These are phyloP conservation scores for Leptoclinus maculatus DNA, from an alignment of 2,797 vertebrate species.

Conservation along the genomic window DNA sequence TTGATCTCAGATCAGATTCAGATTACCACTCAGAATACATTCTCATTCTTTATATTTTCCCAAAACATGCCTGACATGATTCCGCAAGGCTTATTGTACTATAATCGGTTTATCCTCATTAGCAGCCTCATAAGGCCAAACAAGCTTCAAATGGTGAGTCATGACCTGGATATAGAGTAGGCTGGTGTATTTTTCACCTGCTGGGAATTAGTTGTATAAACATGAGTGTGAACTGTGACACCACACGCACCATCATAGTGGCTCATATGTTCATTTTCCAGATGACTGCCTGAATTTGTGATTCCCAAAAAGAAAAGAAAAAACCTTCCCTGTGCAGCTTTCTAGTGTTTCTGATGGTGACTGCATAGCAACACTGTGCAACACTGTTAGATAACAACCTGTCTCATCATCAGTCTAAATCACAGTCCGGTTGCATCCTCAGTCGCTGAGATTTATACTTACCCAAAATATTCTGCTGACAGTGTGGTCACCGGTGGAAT, in stretches of 20 bases:
- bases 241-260: neutral
- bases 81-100: neutral
- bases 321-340: neutral
- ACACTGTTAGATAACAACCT: slow-evolving; percentile 24
- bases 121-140: slow-evolving; percentile 36
- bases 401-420: slow-evolving; percentile 28
- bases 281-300: neutral
- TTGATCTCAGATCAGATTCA: slow-evolving; percentile 24
- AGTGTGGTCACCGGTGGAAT: slow-evolving; percentile 1
- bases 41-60: slow-evolving; percentile 4
- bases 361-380: slow-evolving; percentile 4
- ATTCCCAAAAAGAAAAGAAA: neutral
- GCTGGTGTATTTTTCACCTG: slow-evolving; percentile 24
- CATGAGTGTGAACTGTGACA: slow-evolving; percentile 50
- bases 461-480: slow-evolving; percentile 28
- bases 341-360: slow-evolving; percentile 13
- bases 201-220: slow-evolving; percentile 55
- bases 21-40: neutral
- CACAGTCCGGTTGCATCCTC: neutral
- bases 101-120: slow-evolving; percentile 41
- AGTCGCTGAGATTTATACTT: slow-evolving; percentile 15
- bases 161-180: slow-evolving; percentile 47
- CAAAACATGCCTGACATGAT: neutral
- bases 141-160: slow-evolving; percentile 48
- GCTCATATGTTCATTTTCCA: slow-evolving; percentile 26